Base-by-base conservation (phyloP, 2,797 vertebrate genomes). In the Acipenser transmontanus region DNA sequence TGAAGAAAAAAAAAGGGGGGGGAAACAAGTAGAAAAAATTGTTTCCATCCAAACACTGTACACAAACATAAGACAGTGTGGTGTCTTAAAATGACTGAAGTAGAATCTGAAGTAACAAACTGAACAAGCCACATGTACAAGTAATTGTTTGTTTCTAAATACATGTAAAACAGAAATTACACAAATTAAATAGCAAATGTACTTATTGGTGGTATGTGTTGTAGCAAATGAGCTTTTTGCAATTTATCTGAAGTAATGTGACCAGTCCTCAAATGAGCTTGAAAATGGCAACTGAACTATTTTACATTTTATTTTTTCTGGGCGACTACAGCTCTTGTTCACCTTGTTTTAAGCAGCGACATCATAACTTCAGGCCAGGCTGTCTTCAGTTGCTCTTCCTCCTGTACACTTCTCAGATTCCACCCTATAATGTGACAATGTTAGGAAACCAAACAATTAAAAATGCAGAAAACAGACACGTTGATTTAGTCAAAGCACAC, bases 311-410 rank as follows among this genome's bases (percentile, higher is more conserved):
- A 88, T 84, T 83, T 88, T 90, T 89, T 91, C 91, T 93, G 95
- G 84, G 91, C 90, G 93, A 95, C 94, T 95, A 98, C 91, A 91
- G 92, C 88, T 96, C 95, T 95, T 94, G 95, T 93, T 99, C 97
- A 99, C 96, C 97, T 99, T 96, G 93, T 97, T 94, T 94, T 95
- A 98, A 95, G 88, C 87, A 93, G 95, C 84, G 85, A 71, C 49
- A 87, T 88, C 81, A 88, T 93, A 88, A 92, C 92, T 92, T 97
- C 93, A 87, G 87, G 84, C 85, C 84, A 84, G 83, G 88, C 84
- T 78, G 85, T 94, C 91, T 93, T 93, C 93, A 72, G 67, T 17
- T 34, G 34, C 7, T 88, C 83, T 87, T 95, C 93, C 90, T 94
- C 88, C 70, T 85, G 84, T 84, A 83, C 79, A 89, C 87, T 83